Evolutionary conservation across 2,888 invertebrate species (phyloP).

Genomic region (Agonopterix heracliana): DNA sequence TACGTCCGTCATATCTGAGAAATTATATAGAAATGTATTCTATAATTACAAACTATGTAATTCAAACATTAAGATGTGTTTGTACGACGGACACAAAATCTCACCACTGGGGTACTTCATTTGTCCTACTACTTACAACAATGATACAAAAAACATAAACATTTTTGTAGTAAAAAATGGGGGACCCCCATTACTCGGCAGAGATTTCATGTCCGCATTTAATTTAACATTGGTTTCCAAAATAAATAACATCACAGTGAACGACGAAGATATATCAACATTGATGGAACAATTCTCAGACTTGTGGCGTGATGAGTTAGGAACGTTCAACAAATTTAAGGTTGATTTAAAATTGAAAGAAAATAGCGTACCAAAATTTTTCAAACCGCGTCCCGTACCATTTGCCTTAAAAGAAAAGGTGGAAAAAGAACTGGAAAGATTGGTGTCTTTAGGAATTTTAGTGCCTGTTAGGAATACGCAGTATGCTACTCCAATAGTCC

Average conservation of each 20-base stretch:
- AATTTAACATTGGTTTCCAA: neutral
- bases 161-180: slow-evolving; percentile 1
- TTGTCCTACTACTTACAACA: neutral
- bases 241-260: neutral
- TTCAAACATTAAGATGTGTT: neutral
- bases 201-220: too few relatives aligned
- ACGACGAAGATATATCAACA: neutral
- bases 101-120: neutral
- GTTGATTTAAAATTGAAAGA: slow-evolving; percentile 3
- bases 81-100: slow-evolving; percentile 1
- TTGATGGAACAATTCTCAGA: neutral
- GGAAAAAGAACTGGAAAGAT: slow-evolving; percentile 18
- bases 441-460: slow-evolving; percentile 18
- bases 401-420: too few relatives aligned
- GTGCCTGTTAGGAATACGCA: slow-evolving; percentile 15
- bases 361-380: neutral
- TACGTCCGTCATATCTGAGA: neutral
- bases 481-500: slow-evolving; percentile 20
- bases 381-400: neutral
- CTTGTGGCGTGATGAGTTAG: slow-evolving; percentile 1
- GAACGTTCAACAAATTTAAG: neutral
- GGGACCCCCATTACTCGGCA: too few relatives aligned
- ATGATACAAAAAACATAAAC: neutral
- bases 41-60: neutral
- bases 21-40: neutral